A percentile compares a stretch with the other conserved stretches of the same genome.
These are phyloP conservation scores for Delphinapterus leucas DNA, from an alignment of 2,113 vertebrate species.

Conservation along the genomic window DNA sequence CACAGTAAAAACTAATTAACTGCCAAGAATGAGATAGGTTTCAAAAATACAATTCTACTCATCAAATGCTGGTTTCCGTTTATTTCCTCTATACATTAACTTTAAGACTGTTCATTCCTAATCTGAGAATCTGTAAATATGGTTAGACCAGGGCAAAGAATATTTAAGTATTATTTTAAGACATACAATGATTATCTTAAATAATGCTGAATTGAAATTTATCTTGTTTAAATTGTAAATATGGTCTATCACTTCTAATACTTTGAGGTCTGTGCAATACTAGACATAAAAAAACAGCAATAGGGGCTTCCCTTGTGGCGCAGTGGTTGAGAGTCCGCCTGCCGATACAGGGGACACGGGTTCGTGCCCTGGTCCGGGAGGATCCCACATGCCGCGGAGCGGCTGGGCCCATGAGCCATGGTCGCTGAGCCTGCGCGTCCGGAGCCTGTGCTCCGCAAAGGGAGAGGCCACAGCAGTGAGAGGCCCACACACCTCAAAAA, in stretches of 20 bases:
- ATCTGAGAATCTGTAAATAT: neutral
- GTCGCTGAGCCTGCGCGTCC: too few species aligned
- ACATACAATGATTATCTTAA: neutral
- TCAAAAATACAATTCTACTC: neutral
- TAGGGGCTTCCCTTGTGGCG: too few species aligned
- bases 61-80: neutral
- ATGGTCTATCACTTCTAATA: neutral
- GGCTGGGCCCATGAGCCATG: too few species aligned
- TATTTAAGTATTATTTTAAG: neutral
- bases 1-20: constrained; percentile 33
- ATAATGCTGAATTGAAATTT: neutral
- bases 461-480: too few species aligned
- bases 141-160: neutral
- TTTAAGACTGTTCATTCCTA: neutral
- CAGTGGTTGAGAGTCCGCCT: too few species aligned
- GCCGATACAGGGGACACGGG: too few species aligned
- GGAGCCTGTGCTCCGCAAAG: too few species aligned
- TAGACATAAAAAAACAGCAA: neutral
- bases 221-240: neutral
- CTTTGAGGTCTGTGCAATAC: neutral
- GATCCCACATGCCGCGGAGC: too few species aligned
- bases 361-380: too few species aligned
- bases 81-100: neutral
- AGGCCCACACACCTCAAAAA: too few species aligned
- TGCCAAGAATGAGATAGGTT: constrained; percentile 10